Conservation (phyloP, 1,140 invertebrate species). For the Agraylea sexmaculata region DNA sequence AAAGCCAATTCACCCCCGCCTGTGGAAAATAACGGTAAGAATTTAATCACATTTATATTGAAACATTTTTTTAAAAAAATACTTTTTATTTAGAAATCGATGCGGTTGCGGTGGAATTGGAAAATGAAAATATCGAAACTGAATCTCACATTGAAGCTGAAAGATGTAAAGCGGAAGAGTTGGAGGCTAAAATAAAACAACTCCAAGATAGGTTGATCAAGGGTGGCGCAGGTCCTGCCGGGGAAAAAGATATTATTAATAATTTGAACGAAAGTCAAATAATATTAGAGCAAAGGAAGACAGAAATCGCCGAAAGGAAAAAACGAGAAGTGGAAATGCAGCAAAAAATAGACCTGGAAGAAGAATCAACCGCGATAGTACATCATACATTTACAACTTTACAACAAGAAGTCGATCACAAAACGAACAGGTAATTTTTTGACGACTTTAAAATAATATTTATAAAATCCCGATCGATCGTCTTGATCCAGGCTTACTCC, state of each 20-base stretch:
- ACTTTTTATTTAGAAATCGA: too few relatives aligned
- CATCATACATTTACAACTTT: conserved; percentile 74
- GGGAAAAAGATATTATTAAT: conserved; percentile 74
- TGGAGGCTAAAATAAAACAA: conserved; percentile 39
- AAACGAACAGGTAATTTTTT: conserved; percentile 76
- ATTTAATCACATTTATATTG: conserved; percentile 4
- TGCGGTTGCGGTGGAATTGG: conserved; percentile 27
- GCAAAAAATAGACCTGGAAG: conserved; percentile 74
- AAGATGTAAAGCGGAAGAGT: conserved; percentile 39
- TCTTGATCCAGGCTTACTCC: too few relatives aligned
- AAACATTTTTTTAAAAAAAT: too few relatives aligned
- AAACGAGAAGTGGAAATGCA: conserved; percentile 63
- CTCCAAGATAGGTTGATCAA: conserved; percentile 81
- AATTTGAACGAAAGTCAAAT: conserved; percentile 82
- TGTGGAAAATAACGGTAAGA: conserved; percentile 16
- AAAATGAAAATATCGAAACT: conserved; percentile 38
- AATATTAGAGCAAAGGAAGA: conserved; percentile 63
- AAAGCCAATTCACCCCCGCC: conserved; percentile 22
- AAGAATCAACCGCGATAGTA: conserved; percentile 77
- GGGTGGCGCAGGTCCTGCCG: conserved; percentile 46
- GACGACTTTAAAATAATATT: conserved; percentile 54
- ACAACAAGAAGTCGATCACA: conserved; percentile 86
- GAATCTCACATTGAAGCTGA: conserved; percentile 46
- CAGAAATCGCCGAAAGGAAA: conserved; percentile 77
- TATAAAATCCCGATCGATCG: too few relatives aligned